Evolutionary conservation across 2,888 invertebrate species (phyloP), one percentile per base, ranked within the genome.

Genomic region (Ecliptopera silaceata): DNA sequence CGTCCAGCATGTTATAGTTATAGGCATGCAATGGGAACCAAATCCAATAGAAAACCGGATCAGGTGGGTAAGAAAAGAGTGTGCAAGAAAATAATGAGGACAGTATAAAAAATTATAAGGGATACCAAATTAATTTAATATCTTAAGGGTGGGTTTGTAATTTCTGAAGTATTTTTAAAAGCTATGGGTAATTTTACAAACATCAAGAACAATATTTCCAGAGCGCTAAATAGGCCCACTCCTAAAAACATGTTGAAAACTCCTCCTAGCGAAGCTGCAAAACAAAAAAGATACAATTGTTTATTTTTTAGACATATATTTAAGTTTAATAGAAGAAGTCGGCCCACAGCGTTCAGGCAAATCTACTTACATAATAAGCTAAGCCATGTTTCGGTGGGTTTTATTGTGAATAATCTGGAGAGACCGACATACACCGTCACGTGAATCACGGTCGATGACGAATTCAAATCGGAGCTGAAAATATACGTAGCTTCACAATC

Each of bases 241-340:
- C 90, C 90, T 3, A 91, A 69, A 63, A 91, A 90, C 90, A 91
- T 89, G 62, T 86, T 91, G 69, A 90, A 91, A 1, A 90, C 84
- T 31, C 90, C 90, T 2, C 90, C 90, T 18, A 91, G 63, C 0
- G 90, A 90, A 0, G 90, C 90, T 91, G 80, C 1, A 60, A 64
- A 38, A 48, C 8, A 13, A 43, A 39, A 49, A 11, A 41, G n/a
- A n/a, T n/a, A n/a, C n/a, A n/a, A n/a, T n/a, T n/a, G n/a, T n/a
- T n/a, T n/a, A n/a, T n/a, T n/a, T n/a, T n/a, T n/a, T n/a, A n/a
- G n/a, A n/a, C n/a, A n/a, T n/a, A n/a, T n/a, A n/a, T n/a, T n/a
- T n/a, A n/a, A n/a, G n/a, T n/a, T n/a, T n/a, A n/a, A n/a, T n/a
- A n/a, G n/a, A n/a, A n/a, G n/a, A n/a, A n/a, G n/a, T n/a, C n/a